These are phyloP conservation scores for Ictalurus furcatus DNA, from an alignment of 2,113 vertebrate species.

Conservation along the genomic window DNA sequence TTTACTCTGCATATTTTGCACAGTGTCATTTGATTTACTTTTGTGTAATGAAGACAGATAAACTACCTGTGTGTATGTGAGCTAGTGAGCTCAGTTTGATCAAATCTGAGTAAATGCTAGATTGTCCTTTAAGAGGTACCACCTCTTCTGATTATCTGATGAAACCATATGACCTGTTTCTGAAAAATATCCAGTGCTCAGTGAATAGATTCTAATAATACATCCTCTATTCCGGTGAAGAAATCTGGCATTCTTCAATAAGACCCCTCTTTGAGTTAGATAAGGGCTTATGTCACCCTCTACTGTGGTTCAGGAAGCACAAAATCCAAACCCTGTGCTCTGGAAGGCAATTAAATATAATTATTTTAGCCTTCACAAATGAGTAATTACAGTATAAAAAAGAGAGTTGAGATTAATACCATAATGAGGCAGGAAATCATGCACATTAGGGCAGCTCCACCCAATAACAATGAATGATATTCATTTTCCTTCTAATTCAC, in stretches of 20 bases:
- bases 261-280: background rate
- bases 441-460: slow-evolving; percentile 67
- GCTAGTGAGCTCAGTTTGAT: background rate
- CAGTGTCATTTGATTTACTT: background rate
- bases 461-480: slow-evolving; percentile 67
- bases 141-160: slow-evolving; percentile 8
- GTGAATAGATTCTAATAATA: background rate
- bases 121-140: slow-evolving; percentile 13
- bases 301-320: slow-evolving; percentile 44
- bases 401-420: slow-evolving; percentile 67
- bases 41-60: slow-evolving; percentile 23
- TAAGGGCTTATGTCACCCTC: slow-evolving; percentile 30
- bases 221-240: background rate
- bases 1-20: slow-evolving; percentile 8
- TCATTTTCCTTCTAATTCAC: slow-evolving; percentile 69
- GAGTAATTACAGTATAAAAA: slow-evolving; percentile 66
- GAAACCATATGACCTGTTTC: slow-evolving; percentile 30
- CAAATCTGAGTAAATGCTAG: background rate
- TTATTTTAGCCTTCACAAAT: slow-evolving; percentile 68
- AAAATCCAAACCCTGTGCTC: slow-evolving; percentile 46
- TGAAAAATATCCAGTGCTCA: slow-evolving; percentile 25
- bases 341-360: slow-evolving; percentile 64
- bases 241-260: background rate
- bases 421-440: slow-evolving; percentile 71
- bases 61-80: background rate